Evolutionary conservation across 2,797 vertebrate species (phyloP), one percentile per base, ranked within the genome.

Genomic region (Coilia nasus): DNA sequence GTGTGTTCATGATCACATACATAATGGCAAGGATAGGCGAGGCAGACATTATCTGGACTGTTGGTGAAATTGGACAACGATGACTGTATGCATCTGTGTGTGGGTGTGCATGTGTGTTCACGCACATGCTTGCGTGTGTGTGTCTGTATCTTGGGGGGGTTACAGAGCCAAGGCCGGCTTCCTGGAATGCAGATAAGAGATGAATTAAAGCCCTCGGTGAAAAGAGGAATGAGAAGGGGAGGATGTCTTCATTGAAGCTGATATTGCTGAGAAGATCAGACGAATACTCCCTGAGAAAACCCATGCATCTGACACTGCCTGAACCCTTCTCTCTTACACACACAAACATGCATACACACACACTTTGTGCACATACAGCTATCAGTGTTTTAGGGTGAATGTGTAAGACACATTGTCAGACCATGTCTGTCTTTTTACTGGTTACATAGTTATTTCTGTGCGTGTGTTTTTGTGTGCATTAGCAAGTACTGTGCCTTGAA

Each of bases 161-260:
- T 78, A 44, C 15, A 17, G 12, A 78, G 71, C 71, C 71, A 78
- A 78, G 71, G 71, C 71, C 71, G 19, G 31, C 7, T 2, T 21
- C 41, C 6, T 11, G 71, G 71, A 78, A 78, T 78, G 71, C 71
- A 78, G 71, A 78, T 78, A 78, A 78, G 71, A 1, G 71, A 35
- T 78, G 71, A 78, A 44, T 78, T 78, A 78, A 78, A 41, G 5
- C 14, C 19, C 35, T 41, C 15, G 19, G 35, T 41, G 17, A 21
- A 25, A 44, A 6, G 71, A 78, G 71, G 71, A 21, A 59, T 21
- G 57, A 59, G 57, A 59, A 81, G 75, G 71, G 35, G 60, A 23
- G 71, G 71, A 21, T 78, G 31, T 41, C 19, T 78, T 44, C 71
- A 78, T 78, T 78, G 71, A 78, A 10, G 71, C 71, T 41, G 71